These are phyloP conservation scores for Lacerta bilineata DNA, from an alignment of 2,797 vertebrate species.

Conservation along the genomic window DNA sequence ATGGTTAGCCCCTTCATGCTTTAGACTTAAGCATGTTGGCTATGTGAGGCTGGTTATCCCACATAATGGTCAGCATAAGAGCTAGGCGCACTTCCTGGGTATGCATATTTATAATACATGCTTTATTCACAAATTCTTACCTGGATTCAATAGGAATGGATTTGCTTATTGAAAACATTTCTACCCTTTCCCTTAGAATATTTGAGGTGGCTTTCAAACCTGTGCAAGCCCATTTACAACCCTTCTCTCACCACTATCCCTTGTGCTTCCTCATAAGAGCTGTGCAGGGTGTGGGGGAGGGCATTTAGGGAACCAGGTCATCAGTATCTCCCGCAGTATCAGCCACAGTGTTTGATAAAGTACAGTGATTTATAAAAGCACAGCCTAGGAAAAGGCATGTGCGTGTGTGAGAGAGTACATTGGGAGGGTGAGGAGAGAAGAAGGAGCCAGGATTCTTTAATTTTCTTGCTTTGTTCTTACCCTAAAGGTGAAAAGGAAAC, in stretches of 20 bases:
- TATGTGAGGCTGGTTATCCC: no score
- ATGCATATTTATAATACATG: not conserved
- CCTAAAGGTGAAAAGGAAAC: slow-evolving; percentile 6
- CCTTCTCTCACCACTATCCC: no score
- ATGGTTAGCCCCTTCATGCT: no score
- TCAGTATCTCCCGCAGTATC: not conserved
- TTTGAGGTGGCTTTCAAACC: not conserved
- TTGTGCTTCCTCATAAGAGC: no score
- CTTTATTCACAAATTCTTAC: not conserved
- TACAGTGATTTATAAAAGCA: not conserved
- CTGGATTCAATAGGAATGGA: not conserved
- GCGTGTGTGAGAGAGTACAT: not conserved
- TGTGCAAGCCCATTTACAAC: not conserved
- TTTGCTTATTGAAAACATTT: not conserved
- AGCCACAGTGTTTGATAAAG: not conserved
- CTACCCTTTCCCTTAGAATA: not conserved
- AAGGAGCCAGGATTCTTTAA: not conserved
- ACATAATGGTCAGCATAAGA: no score
- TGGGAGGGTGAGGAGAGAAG: not conserved
- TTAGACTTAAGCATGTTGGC: no score
- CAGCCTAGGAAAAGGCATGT: no score
- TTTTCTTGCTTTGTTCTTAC: not conserved
- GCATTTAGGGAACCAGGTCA: not conserved
- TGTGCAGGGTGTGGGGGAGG: no score
- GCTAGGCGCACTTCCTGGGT: no score